Evolutionary conservation across 2,797 vertebrate genomes (phyloP).

Genomic region (Enoplosus armatus): DNA sequence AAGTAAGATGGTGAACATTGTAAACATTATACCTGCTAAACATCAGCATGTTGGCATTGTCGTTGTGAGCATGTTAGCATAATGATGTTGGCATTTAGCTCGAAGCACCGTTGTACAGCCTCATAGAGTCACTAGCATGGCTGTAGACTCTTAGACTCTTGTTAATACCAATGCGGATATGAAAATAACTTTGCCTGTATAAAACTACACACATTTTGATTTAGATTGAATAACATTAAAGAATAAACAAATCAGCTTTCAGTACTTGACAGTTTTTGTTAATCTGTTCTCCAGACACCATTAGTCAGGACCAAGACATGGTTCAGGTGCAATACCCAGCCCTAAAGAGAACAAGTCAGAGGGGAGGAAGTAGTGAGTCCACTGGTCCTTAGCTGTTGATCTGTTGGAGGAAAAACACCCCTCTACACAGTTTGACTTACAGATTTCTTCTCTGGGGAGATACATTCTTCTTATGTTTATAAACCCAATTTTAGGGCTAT

Average conservation of each 20-base stretch:
- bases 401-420: constrained; percentile 32
- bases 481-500: constrained; percentile 57
- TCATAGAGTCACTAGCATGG: too few relatives aligned
- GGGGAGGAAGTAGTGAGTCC: constrained; percentile 10
- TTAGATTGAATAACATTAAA: too few relatives aligned
- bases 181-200: too few relatives aligned
- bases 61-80: background rate
- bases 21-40: background rate
- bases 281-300: too few relatives aligned
- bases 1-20: background rate
- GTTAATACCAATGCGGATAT: background rate
- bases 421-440: constrained; percentile 27
- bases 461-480: constrained; percentile 51
- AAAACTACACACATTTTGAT: too few relatives aligned
- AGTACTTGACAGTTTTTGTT: too few relatives aligned
- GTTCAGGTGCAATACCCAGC: too few relatives aligned
- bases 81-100: background rate
- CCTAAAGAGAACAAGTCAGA: too few relatives aligned
- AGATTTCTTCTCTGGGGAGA: constrained; percentile 37
- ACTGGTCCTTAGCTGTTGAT: constrained; percentile 30
- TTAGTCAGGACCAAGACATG: too few relatives aligned
- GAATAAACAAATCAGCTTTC: too few relatives aligned
- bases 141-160: background rate
- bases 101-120: background rate
- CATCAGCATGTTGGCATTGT: background rate